Evolutionary conservation across 2,113 vertebrate genomes (phyloP).

Genomic region (Nerophis lumbriciformis): DNA sequence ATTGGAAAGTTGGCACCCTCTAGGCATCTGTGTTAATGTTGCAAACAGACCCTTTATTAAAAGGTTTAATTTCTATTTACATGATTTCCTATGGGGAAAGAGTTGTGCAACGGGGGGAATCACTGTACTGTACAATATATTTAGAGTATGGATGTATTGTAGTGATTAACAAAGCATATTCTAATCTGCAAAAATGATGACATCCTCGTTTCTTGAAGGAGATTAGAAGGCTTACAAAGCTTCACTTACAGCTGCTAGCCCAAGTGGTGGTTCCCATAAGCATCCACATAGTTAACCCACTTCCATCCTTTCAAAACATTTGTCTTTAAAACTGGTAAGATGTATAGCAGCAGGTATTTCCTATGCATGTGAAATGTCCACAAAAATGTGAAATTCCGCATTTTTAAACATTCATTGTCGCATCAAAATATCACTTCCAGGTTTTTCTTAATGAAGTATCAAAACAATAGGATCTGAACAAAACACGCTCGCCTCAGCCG

Average conservation of each 20-base stretch:
- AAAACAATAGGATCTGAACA: no score
- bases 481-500: no score
- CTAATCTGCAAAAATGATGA: constrained; percentile 16
- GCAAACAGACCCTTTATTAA: no score
- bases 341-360: neutral
- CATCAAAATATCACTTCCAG: no score
- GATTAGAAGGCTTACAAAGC: constrained; percentile 28
- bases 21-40: no score
- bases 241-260: constrained; percentile 14
- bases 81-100: no score
- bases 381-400: no score
- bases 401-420: no score
- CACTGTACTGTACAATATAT: neutral
- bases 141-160: neutral
- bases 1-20: no score
- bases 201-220: constrained; percentile 15
- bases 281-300: neutral
- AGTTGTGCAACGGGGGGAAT: neutral
- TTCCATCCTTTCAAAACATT: neutral
- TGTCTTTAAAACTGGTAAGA: neutral
- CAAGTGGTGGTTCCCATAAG: neutral
- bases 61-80: no score
- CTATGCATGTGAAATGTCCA: neutral
- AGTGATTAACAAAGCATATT: constrained; percentile 13
- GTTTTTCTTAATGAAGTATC: no score